Evolutionary conservation across 2,888 invertebrate genomes (phyloP).

Genomic region (Abrostola triplasia): DNA sequence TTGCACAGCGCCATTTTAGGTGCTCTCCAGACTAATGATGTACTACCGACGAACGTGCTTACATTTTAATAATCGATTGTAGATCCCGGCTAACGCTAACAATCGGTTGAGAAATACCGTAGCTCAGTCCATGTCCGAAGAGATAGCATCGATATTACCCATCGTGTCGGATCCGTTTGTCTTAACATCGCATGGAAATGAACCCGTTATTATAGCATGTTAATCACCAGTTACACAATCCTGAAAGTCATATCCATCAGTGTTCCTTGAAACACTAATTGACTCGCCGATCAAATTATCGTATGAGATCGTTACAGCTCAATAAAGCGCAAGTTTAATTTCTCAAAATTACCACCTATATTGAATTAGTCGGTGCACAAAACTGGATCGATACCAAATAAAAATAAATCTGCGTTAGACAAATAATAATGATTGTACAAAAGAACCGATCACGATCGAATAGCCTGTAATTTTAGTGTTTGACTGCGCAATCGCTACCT

Average conservation of each 20-base stretch:
- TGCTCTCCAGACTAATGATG: slow-evolving; percentile 67
- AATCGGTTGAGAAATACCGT: slow-evolving; percentile 72
- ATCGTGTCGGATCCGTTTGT: slow-evolving; percentile 44
- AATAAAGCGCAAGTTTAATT: slow-evolving; percentile 18
- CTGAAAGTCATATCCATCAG: slow-evolving; percentile 14
- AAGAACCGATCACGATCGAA: slow-evolving; percentile 59
- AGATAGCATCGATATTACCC: slow-evolving; percentile 65
- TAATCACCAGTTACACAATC: slow-evolving; percentile 31
- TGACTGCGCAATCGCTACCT: slow-evolving; percentile 63
- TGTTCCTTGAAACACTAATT: slow-evolving; percentile 24
- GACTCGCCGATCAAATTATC: slow-evolving; percentile 9
- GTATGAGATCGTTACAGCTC: slow-evolving; percentile 15
- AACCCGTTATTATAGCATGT: slow-evolving; percentile 29
- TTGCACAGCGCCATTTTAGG: slow-evolving; percentile 66
- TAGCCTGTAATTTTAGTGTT: slow-evolving; percentile 58
- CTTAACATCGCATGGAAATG: slow-evolving; percentile 42
- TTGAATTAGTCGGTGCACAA: slow-evolving; percentile 22
- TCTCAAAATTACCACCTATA: slow-evolving; percentile 35
- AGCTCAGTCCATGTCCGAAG: slow-evolving; percentile 59
- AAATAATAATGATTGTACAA: slow-evolving; percentile 61
- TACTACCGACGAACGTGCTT: slow-evolving; percentile 74
- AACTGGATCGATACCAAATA: slow-evolving; percentile 38
- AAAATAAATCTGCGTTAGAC: slow-evolving; percentile 53
- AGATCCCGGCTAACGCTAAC: slow-evolving; percentile 66
- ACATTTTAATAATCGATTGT: slow-evolving; percentile 82